phyloP scores from a whole-genome alignment of 2,797 vertebrate genomes.

The Margarornis squamiger region DNA sequence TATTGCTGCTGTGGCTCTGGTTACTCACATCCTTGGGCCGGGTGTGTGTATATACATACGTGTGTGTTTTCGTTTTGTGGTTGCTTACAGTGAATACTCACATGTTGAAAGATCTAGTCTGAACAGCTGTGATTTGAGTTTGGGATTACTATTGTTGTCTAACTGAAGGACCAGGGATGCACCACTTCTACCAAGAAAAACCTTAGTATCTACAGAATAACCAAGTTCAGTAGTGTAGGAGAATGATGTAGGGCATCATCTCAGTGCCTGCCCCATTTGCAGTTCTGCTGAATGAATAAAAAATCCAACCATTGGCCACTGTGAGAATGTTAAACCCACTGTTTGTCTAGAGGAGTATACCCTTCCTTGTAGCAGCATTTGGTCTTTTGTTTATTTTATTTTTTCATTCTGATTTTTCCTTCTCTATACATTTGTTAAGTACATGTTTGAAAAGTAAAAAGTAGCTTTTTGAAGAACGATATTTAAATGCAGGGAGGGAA shows the following conservation, averaged over 20 bases:
- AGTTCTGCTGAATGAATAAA: not conserved
- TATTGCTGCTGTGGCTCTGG: not conserved
- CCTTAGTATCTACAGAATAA: not conserved
- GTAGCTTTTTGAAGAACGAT: not conserved
- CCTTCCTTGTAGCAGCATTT: not conserved
- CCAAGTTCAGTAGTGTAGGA: not conserved
- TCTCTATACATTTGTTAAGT: not conserved
- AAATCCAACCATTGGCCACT: not conserved
- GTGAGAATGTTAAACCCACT: not conserved
- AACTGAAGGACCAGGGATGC: not conserved
- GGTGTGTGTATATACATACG: fast-evolving
- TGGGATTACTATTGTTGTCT: not conserved
- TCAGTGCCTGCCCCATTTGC: not conserved
- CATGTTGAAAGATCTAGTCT: not conserved
- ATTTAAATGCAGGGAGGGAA: not conserved
- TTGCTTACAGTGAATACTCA: not conserved
- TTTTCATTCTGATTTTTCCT: not conserved
- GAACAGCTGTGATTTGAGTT: not conserved
- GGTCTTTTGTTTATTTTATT: not conserved
- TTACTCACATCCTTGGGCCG: not conserved
- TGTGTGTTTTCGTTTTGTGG: not conserved
- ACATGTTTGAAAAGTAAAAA: not conserved
- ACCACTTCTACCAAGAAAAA: not conserved
- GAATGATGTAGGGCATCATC: not conserved
- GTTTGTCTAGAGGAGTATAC: not conserved